A percentile compares a stretch with the other conserved stretches of the same genome.
Evolutionary conservation across 2,113 vertebrate species (phyloP).

Genomic region (Leptobrachium leishanense): DNA sequence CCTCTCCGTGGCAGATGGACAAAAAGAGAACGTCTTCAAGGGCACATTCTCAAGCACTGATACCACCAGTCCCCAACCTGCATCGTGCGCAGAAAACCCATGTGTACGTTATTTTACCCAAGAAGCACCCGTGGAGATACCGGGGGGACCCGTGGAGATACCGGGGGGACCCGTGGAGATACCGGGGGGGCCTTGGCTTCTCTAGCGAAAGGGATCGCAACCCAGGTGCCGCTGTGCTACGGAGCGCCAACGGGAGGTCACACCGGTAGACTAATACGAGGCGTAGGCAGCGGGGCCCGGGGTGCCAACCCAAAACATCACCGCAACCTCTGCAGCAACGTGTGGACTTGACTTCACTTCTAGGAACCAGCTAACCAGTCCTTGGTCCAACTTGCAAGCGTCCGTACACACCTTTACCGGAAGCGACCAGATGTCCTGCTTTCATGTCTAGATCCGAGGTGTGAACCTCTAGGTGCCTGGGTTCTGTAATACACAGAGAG

Average conservation of each 20-base stretch:
- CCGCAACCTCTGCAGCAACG: not conserved
- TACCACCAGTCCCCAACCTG: conserved; percentile 2
- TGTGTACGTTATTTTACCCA: conserved; percentile 32
- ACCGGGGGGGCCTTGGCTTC: not conserved
- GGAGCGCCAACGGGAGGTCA: not conserved
- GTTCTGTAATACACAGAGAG: no score
- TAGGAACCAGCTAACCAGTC: not conserved
- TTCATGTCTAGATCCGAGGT: no score
- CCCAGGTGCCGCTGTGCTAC: not conserved
- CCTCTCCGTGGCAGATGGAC: conserved; percentile 2
- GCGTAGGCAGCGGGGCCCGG: not conserved
- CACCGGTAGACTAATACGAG: no score
- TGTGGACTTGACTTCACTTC: not conserved
- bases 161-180: no score
- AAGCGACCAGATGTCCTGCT: not conserved
- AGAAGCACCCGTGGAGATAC: conserved; percentile 41
- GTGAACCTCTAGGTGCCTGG: no score
- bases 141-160: not conserved
- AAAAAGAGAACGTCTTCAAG: conserved; percentile 21
- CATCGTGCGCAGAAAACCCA: conserved; percentile 21
- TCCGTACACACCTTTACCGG: not conserved
- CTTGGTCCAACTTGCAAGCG: not conserved
- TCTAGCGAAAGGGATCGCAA: not conserved
- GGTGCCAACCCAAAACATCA: not conserved
- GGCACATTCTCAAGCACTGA: not conserved